phyloP scores from a whole-genome alignment of 1,140 invertebrate species.

The Drosophila mojavensis region DNA sequence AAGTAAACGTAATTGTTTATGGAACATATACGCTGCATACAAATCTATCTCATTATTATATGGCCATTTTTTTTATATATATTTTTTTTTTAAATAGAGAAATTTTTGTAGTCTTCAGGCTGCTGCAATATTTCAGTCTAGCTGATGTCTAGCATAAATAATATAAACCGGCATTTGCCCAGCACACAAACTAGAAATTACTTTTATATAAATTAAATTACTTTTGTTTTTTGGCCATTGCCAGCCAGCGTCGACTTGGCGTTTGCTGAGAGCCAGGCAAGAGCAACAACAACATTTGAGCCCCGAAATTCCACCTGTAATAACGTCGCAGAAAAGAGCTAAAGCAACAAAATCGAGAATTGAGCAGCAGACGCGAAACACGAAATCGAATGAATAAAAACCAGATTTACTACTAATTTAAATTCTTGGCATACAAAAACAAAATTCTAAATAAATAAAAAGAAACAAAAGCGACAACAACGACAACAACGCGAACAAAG shows the following conservation, averaged over 20 bases:
- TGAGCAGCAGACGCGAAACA: constrained; percentile 50
- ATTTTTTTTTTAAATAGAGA: constrained; percentile 1
- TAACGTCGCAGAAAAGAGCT: constrained; percentile 58
- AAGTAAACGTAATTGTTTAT: constrained; percentile 28
- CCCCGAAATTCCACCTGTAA: constrained; percentile 63
- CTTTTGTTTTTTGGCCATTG: constrained; percentile 28
- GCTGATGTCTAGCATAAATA: constrained; percentile 34
- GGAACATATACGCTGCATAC: constrained; percentile 11
- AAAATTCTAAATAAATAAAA: constrained; percentile 53
- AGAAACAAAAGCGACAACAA: constrained; percentile 29
- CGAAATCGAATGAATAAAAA: constrained; percentile 60
- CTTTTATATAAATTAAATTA: constrained; percentile 20
- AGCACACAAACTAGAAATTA: constrained; percentile 58
- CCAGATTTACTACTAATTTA: constrained; percentile 82
- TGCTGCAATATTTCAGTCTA: constrained; percentile 1
- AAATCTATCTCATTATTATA: constrained; percentile 8
- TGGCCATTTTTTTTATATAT: neutral
- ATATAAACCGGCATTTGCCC: constrained; percentile 52
- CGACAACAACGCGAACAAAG: constrained; percentile 35
- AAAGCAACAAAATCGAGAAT: constrained; percentile 66
- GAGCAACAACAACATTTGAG: constrained; percentile 14
- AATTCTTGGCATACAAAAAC: constrained; percentile 82
- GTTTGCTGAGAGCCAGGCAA: too few relatives aligned
- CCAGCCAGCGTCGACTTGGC: constrained; percentile 4
- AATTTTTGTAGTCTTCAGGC: constrained; percentile 12